Percentiles rank a stretch among this genome's conserved stretches.
Conservation (phyloP, 2,113 vertebrate genomes). For the Vimba vimba region DNA sequence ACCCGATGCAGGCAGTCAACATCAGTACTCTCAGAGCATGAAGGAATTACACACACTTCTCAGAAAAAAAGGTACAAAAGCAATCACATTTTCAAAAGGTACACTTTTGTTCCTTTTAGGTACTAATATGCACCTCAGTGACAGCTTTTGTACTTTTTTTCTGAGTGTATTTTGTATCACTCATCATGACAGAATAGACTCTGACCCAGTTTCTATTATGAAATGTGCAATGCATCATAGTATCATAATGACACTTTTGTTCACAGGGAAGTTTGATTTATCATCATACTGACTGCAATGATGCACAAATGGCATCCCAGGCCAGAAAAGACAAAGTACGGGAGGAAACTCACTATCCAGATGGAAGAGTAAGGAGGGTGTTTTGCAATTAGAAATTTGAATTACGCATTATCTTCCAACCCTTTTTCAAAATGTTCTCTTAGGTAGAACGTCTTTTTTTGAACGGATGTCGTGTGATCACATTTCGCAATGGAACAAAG, state of each 20-base stretch:
- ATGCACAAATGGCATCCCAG: slow-evolving; percentile 39
- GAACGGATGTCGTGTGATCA: slow-evolving; percentile 57
- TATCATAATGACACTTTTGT: not conserved
- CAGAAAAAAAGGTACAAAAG: too few relatives aligned
- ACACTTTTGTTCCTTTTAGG: too few relatives aligned
- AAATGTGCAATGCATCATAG: not conserved
- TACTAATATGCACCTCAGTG: too few relatives aligned
- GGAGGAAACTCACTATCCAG: slow-evolving; percentile 68
- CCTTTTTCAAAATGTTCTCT: not conserved
- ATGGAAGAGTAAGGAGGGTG: slow-evolving; percentile 68
- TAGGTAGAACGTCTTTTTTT: slow-evolving; percentile 68
- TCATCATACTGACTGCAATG: not conserved
- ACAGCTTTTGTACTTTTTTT: too few relatives aligned
- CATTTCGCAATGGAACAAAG: slow-evolving; percentile 64
- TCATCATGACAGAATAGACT: not conserved
- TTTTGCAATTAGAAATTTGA: not conserved
- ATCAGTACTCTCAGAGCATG: not conserved
- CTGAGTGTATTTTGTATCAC: not conserved
- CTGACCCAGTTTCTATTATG: not conserved
- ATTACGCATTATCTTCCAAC: not conserved
- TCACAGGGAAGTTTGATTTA: slow-evolving; percentile 34
- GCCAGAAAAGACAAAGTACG: slow-evolving; percentile 55
- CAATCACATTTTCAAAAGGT: too few relatives aligned
- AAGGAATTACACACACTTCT: not conserved
- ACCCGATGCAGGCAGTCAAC: not conserved